Evolutionary conservation across 2,113 vertebrate genomes (phyloP), one percentile per base, ranked within the genome.

Genomic region (Phalacrocorax pelagicus): DNA sequence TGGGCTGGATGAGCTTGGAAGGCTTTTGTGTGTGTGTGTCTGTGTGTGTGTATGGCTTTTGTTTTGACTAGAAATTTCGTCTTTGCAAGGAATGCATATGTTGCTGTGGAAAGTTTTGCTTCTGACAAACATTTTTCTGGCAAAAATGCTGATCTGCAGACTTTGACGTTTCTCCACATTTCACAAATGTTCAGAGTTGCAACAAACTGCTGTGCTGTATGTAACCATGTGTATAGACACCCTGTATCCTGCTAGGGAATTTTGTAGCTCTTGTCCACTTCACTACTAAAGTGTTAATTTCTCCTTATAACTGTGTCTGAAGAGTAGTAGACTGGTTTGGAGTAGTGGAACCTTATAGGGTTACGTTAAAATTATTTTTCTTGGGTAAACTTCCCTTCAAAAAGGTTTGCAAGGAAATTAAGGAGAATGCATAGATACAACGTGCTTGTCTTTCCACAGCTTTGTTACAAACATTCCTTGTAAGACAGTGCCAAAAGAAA

Each of bases 61-160:
- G 69, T 87, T 94, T 91, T 75, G 73, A 51, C 36, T 81, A n/a
- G 49, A 69, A 49, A 52, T 82, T 23, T 58, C 77, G 55, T 69
- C 91, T 81, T 81, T 81, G 69, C 84, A 74, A 91, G 72, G 49
- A 36, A 18, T 62, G 61, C 27, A 24, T 91, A 46, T 89, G 84
- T 89, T 92, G 46, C 71, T 38, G 44, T 91, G 46, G 47, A 63
- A 91, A 67, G 51, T 90, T 90, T 63, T 80, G 30, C 85, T 86
- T 90, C 65, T 80, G 59, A 86, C 71, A 86, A 88, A 80, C 67
- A 3, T 92, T 90, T 52, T 92, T 93, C 67, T 94, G 88, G 93
- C 82, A 58, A 57, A 93, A 93, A 36, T 73, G 72, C 58, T 38
- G 51, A 40, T 88, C 88, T 92, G 51, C 55, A 86, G 81, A 51